Evolutionary conservation across 2,888 invertebrate genomes (phyloP).

Genomic region (Morpho helenor): DNA sequence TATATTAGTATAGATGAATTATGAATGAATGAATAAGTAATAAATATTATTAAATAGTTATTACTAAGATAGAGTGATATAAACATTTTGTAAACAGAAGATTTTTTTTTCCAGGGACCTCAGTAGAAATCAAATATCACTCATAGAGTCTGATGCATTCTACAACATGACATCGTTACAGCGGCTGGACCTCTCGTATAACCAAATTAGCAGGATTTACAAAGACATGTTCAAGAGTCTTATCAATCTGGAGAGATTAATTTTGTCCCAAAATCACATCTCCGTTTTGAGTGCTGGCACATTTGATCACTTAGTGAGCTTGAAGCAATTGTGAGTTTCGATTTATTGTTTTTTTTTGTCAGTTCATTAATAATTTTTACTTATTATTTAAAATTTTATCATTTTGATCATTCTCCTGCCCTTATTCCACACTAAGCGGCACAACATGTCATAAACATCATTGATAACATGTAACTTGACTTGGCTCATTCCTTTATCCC

Average conservation of each 20-base stretch:
- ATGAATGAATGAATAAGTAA: no score
- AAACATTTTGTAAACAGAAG: background rate
- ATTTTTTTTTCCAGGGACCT: constrained; percentile 81
- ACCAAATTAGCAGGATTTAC: constrained; percentile 84
- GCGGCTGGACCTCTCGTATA: constrained; percentile 83
- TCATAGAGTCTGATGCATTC: constrained; percentile 87
- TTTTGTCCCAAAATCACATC: constrained; percentile 86
- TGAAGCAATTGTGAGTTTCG: constrained; percentile 86
- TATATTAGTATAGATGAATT: no score
- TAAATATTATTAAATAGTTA: no score
- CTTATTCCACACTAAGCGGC: no score
- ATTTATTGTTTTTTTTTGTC: background rate
- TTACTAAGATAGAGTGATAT: no score
- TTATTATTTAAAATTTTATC: background rate
- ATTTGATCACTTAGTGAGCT: constrained; percentile 82
- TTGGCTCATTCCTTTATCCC: no score
- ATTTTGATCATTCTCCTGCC: no score
- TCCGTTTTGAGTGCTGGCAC: constrained; percentile 84
- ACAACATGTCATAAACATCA: no score
- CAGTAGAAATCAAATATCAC: constrained; percentile 87
- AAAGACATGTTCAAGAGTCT: constrained; percentile 85
- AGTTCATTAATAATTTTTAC: background rate
- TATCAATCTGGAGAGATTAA: constrained; percentile 82
- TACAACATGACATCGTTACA: constrained; percentile 85
- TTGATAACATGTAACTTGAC: no score